Evolutionary conservation across 1,140 invertebrate species (phyloP), one percentile per base, ranked within the genome.

Genomic region (Drosophila pruinosa): DNA sequence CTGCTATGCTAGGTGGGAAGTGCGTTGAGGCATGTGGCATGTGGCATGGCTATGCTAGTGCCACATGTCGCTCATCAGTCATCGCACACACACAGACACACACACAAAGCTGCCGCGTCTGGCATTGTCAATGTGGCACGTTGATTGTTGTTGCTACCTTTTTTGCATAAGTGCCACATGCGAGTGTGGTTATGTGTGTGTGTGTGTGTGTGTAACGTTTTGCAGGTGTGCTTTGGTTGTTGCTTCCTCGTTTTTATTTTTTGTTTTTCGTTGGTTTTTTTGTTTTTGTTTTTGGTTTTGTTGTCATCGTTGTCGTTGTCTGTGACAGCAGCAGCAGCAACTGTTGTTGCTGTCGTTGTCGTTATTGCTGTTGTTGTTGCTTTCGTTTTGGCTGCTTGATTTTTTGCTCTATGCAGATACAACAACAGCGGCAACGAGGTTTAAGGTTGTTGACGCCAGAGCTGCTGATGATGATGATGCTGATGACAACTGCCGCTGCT

Each of bases 61-160:
- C 61, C 73, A 76, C 80, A 80, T 70, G 59, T 74, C 72, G 81
- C 81, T 73, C 81, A 85, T 85, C 81, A 86, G 77, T 85, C 81
- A 85, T 74, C 28, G 24, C 58, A 53, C 52, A 53, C 48, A 64
- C 53, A 47, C 31, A 43, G 36, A 45, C 53, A 58, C 52, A 65
- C 54, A 59, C 47, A 41, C 47, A 53, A 24, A 47, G 34, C 54
- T 57, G 61, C 15, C 63, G 64, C 80, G 80, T 85, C 80, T 86
- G 81, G 64, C 77, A 81, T 78, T 86, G 81, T 88, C 81, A 88
- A 81, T 88, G 81, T 67, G 82, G 81, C 76, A 86, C 81, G 81
- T 86, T 75, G 74, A 75, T 81, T 86, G 82, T 88, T 86, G 77
- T 88, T 89, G 69, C 67, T 86, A 75, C 70, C 83, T 86, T 86